Evolutionary conservation across 2,797 vertebrate species (phyloP).

Genomic region (Tapera naevia): DNA sequence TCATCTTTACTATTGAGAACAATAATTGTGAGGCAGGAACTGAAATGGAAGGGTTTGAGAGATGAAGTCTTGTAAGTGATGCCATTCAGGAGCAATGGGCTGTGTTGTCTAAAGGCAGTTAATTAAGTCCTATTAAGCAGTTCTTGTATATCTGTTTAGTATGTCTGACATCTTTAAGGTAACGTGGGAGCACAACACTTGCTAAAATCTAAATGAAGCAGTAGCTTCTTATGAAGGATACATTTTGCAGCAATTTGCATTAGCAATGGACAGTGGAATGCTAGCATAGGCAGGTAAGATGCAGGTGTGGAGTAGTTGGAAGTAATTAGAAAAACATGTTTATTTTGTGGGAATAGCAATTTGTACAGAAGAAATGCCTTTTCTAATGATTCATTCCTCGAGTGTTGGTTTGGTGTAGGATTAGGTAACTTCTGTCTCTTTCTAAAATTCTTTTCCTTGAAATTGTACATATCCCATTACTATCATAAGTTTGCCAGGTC

Average conservation of each 20-base stretch:
- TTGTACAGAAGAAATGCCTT: not conserved
- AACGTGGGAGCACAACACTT: not conserved
- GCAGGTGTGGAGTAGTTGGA: not conserved
- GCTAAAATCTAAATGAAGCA: not conserved
- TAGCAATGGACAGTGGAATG: not conserved
- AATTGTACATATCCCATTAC: not conserved
- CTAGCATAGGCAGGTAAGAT: not conserved
- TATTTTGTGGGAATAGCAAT: conserved; percentile 19
- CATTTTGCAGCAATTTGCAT: not conserved
- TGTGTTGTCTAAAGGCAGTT: not conserved
- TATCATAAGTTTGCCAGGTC: not conserved
- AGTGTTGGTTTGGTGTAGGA: not conserved
- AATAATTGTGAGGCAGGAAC: not conserved
- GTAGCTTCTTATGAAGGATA: not conserved
- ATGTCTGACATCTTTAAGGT: not conserved
- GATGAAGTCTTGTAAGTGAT: not conserved
- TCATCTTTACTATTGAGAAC: not conserved
- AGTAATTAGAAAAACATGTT: conserved; percentile 1
- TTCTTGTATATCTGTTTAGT: not conserved
- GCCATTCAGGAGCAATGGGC: not conserved
- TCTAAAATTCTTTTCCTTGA: not conserved
- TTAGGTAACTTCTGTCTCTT: not conserved
- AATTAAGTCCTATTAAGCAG: not conserved
- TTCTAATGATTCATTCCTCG: not conserved
- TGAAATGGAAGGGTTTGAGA: not conserved